A percentile compares a stretch with the other conserved stretches of the same genome.
Evolutionary conservation across 2,797 vertebrate genomes (phyloP).

Genomic region (Mallotus villosus): DNA sequence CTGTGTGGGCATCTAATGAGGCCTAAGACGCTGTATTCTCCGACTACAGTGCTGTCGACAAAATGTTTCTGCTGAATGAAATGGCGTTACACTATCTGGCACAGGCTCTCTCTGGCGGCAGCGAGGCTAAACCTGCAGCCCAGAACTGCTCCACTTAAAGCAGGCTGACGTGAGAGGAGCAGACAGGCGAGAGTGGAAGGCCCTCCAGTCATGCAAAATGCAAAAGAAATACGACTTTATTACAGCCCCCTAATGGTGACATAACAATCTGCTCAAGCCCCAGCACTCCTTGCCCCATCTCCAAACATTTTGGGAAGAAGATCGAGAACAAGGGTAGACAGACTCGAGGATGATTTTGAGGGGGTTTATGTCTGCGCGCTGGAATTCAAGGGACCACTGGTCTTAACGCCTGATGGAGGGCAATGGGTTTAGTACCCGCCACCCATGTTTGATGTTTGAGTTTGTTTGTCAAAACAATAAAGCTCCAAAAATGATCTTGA

Average conservation of each 20-base stretch:
- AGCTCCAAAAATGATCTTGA: constrained; percentile 10
- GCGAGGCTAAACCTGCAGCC: constrained; percentile 84
- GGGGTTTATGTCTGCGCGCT: neutral
- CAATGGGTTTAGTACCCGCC: constrained; percentile 20
- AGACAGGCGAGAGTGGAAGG: constrained; percentile 92
- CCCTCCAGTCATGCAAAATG: constrained; percentile 91
- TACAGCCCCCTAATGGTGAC: constrained; percentile 75
- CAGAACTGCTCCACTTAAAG: constrained; percentile 89
- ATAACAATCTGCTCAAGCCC: constrained; percentile 78
- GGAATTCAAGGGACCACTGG: neutral
- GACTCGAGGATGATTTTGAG: neutral
- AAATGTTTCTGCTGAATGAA: constrained; percentile 63
- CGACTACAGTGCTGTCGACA: constrained; percentile 61
- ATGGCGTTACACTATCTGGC: constrained; percentile 68
- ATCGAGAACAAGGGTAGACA: constrained; percentile 19
- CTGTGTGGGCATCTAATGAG: constrained; percentile 65
- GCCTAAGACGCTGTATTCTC: constrained; percentile 68
- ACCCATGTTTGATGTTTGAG: constrained; percentile 14
- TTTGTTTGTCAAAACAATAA: constrained; percentile 12
- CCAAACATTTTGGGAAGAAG: constrained; percentile 53
- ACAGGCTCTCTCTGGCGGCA: constrained; percentile 64
- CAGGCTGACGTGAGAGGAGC: constrained; percentile 86
- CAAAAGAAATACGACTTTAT: constrained; percentile 86
- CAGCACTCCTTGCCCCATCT: constrained; percentile 41
- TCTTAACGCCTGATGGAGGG: neutral